Evolutionary conservation across 64 coral and sea anemone genomes (phyloP).

Genomic region (Trachythela sp.): DNA sequence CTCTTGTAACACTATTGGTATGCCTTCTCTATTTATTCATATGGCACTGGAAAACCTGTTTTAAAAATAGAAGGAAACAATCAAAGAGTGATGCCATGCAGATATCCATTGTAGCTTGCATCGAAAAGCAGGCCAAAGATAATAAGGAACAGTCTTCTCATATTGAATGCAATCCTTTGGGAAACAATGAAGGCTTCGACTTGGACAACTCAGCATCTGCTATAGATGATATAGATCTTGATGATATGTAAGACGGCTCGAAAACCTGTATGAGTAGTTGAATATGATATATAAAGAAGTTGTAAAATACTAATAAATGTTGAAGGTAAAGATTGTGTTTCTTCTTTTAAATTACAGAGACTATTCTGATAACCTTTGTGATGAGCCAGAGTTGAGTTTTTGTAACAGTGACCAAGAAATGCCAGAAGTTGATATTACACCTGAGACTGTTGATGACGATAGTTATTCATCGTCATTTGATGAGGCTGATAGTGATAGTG

Average conservation of each 20-base stretch:
- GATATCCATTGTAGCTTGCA: neutral
- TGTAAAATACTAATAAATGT: neutral
- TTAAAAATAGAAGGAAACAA: neutral
- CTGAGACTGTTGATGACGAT: slow-evolving; percentile 55
- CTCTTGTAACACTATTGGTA: neutral
- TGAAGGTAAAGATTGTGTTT: slow-evolving; percentile 22
- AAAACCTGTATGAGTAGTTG: neutral
- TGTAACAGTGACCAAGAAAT: neutral
- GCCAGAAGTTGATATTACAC: slow-evolving; percentile 51
- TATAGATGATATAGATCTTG: neutral
- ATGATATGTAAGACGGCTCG: slow-evolving; percentile 29
- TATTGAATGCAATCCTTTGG: neutral
- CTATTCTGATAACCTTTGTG: slow-evolving; percentile 35
- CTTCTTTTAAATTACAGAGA: slow-evolving; percentile 34
- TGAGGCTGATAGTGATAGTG: slow-evolving; percentile 43
- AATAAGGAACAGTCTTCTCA: neutral
- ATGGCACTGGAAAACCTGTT: slow-evolving; percentile 35
- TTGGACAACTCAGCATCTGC: neutral
- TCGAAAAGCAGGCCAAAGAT: slow-evolving; percentile 22
- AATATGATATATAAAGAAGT: no score
- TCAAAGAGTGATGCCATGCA: neutral
- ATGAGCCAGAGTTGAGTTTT: slow-evolving; percentile 19
- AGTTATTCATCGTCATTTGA: slow-evolving; percentile 66
- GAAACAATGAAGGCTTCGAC: slow-evolving; percentile 17
- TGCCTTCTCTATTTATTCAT: neutral